Evolutionary conservation across 2,888 invertebrate species (phyloP).

Genomic region (Operophtera brumata): DNA sequence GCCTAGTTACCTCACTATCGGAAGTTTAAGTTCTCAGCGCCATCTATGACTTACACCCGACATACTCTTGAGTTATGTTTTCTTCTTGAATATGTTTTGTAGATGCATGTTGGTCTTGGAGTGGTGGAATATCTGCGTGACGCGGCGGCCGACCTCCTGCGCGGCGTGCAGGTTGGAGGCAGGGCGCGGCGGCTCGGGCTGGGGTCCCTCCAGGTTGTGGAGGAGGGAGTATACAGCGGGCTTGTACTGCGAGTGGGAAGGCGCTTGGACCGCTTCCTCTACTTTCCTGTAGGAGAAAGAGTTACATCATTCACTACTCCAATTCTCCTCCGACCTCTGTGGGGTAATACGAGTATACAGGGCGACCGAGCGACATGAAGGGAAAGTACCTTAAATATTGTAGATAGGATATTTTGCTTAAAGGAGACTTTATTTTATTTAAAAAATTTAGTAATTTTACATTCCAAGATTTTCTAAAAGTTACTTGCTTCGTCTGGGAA

Average conservation of each 20-base stretch:
- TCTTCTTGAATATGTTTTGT: constrained; percentile 76
- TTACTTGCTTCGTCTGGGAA: too few relatives aligned
- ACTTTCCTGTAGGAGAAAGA: constrained; percentile 54
- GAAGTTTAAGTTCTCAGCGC: neutral
- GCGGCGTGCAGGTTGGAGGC: constrained; percentile 60
- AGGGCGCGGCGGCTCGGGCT: constrained; percentile 44
- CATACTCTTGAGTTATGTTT: constrained; percentile 50
- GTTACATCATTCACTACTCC: too few relatives aligned
- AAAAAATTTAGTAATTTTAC: too few relatives aligned
- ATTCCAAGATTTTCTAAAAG: too few relatives aligned
- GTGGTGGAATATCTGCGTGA: constrained; percentile 75
- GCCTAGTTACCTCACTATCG: constrained; percentile 14
- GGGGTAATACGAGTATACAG: too few relatives aligned
- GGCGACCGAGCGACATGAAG: too few relatives aligned
- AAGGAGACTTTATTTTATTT: too few relatives aligned
- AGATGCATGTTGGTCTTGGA: constrained; percentile 73
- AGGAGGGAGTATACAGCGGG: constrained; percentile 67
- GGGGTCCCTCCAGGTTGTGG: constrained; percentile 50
- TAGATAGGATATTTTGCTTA: too few relatives aligned
- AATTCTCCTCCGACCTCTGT: too few relatives aligned
- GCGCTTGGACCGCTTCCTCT: constrained; percentile 65
- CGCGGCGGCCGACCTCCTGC: constrained; percentile 70
- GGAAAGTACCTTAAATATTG: too few relatives aligned
- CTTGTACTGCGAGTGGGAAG: constrained; percentile 59
- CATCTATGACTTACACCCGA: neutral